phyloP scores from a whole-genome alignment of 2,113 vertebrate genomes.

The Dicrurus megarhynchus region DNA sequence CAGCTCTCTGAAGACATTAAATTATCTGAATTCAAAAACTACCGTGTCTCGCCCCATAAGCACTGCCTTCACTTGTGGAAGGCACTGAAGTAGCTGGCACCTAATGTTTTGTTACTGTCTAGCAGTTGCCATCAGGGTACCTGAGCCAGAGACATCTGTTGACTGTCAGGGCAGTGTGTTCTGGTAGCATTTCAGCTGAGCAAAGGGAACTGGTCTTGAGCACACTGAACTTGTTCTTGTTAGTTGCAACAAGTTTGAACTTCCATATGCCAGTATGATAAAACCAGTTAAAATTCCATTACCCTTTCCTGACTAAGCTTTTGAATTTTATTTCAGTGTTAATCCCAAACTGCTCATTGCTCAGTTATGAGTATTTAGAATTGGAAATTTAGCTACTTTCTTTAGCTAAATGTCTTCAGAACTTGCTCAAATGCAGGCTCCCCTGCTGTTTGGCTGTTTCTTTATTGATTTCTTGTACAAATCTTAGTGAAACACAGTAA shows the following conservation, averaged over 20 bases:
- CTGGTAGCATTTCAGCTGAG: neutral
- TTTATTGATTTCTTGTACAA: neutral
- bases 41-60: rapidly evolving
- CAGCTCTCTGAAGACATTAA: neutral
- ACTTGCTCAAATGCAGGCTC: neutral
- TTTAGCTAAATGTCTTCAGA: neutral
- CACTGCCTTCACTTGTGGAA: neutral
- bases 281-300: neutral
- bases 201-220: neutral
- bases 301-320: neutral
- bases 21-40: neutral
- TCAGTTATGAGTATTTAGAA: neutral
- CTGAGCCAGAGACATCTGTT: neutral
- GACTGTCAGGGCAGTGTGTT: neutral
- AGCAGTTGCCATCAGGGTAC: neutral
- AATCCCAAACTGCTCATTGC: neutral
- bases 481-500: neutral
- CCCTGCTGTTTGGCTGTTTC: neutral
- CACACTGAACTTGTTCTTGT: neutral
- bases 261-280: neutral
- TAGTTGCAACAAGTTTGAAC: neutral
- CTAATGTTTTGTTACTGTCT: neutral
- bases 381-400: neutral
- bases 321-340: neutral
- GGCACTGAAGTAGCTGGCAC: neutral